These are phyloP conservation scores for Metallyticus violacea DNA, from an alignment of 2,888 invertebrate species.

Conservation along the genomic window DNA sequence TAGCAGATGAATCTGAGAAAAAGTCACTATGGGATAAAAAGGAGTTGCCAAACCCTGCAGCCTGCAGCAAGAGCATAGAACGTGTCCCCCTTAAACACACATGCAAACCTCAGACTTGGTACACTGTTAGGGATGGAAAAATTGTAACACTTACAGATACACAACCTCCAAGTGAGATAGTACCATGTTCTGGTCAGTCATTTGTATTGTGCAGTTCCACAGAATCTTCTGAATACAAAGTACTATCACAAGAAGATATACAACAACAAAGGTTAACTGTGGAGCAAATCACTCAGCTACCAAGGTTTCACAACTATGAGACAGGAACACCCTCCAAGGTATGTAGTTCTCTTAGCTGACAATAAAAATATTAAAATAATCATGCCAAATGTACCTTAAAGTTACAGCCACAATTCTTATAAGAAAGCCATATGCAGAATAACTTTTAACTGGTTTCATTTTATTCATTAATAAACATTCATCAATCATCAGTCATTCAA, in stretches of 20 bases:
- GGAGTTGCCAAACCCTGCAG: slow-evolving; percentile 34
- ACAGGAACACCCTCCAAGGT: slow-evolving; percentile 48
- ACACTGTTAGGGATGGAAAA: slow-evolving; percentile 53
- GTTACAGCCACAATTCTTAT: too few relatives aligned
- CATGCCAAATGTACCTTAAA: too few relatives aligned
- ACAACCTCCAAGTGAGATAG: not conserved
- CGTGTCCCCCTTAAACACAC: slow-evolving; percentile 31
- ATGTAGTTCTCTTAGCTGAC: too few relatives aligned
- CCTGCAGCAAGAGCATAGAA: not conserved
- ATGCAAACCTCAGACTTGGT: slow-evolving; percentile 47
- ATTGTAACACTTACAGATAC: slow-evolving; percentile 47
- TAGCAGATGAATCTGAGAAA: not conserved
- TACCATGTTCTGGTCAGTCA: slow-evolving; percentile 14
- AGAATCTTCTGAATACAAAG: not conserved
- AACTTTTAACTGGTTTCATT: too few relatives aligned
- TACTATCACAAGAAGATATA: slow-evolving; percentile 6
- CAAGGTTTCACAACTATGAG: slow-evolving; percentile 54
- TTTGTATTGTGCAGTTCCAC: slow-evolving; percentile 44
- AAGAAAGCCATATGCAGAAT: too few relatives aligned
- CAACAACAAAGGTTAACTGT: slow-evolving; percentile 51
- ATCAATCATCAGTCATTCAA: too few relatives aligned
- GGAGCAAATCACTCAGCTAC: slow-evolving; percentile 54
- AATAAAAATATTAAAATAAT: too few relatives aligned
- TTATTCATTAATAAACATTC: too few relatives aligned
- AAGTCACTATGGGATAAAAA: slow-evolving; percentile 48